Percentiles rank a stretch among this genome's conserved stretches.
phyloP scores from a whole-genome alignment of 37 sponge, comb jelly and placozoan species.

The Haliclona indistincta region DNA sequence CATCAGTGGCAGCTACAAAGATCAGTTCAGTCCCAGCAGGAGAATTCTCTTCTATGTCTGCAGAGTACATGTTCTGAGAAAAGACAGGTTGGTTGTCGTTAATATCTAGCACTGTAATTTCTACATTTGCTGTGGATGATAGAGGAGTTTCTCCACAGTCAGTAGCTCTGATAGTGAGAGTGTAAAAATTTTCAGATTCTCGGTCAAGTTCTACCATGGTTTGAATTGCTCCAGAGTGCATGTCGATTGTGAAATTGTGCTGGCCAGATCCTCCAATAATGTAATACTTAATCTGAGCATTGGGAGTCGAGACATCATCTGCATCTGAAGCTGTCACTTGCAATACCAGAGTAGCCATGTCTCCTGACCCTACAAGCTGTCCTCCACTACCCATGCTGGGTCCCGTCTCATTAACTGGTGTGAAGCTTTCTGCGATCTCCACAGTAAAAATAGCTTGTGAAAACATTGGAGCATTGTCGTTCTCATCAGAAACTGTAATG shows the following conservation, averaged over 20 bases:
- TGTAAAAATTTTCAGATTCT: constrained; percentile 11
- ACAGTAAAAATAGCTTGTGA: not conserved
- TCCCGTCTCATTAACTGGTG: constrained; percentile 23
- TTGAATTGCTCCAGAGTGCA: constrained; percentile 22
- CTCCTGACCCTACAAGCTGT: too few relatives aligned
- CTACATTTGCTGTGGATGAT: not conserved
- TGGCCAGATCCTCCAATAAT: not conserved
- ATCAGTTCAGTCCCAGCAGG: not conserved
- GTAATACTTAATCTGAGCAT: constrained; percentile 20
- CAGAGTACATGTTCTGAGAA: not conserved
- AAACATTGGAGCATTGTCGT: constrained; percentile 55
- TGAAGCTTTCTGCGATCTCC: constrained; percentile 28
- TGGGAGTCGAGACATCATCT: constrained; percentile 20
- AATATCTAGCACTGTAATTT: constrained; percentile 1
- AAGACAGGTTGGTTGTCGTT: constrained; percentile 23
- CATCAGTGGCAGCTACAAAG: constrained; percentile 4
- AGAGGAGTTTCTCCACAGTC: constrained; percentile 26
- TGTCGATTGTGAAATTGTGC: constrained; percentile 25
- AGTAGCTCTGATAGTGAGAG: constrained; percentile 9
- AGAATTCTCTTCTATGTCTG: not conserved
- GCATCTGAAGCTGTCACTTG: constrained; percentile 18
- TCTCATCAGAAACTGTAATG: constrained; percentile 37
- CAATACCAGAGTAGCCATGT: too few relatives aligned
- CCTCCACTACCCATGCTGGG: too few relatives aligned
- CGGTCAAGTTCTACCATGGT: constrained; percentile 25